phyloP scores from a whole-genome alignment of 2,888 invertebrate species.

The Pammene aurita region DNA sequence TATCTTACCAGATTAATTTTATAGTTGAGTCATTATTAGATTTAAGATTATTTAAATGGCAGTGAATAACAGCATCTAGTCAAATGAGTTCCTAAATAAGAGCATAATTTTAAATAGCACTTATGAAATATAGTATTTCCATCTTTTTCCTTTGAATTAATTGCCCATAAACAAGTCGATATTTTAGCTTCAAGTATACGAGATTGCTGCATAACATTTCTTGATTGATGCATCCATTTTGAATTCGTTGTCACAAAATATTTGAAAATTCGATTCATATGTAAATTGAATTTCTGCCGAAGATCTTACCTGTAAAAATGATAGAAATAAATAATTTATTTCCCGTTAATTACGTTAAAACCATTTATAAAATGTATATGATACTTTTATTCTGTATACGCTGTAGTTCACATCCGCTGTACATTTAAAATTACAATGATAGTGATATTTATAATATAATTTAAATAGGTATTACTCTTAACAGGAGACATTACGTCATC shows the following conservation, averaged over 20 bases:
- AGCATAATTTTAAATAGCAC: slow-evolving; percentile 12
- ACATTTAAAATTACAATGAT: slow-evolving; percentile 16
- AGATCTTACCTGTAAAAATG: not conserved
- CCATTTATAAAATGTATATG: no score
- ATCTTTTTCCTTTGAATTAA: not conserved
- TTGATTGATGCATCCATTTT: not conserved
- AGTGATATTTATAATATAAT: slow-evolving; percentile 7
- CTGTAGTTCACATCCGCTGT: slow-evolving; percentile 37
- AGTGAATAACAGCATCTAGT: slow-evolving; percentile 52
- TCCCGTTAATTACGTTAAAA: no score
- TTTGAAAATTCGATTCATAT: not conserved
- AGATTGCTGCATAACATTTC: not conserved
- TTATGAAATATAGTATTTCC: not conserved
- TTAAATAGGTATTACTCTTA: not conserved
- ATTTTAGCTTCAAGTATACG: not conserved
- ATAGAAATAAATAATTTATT: not conserved
- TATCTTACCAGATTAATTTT: slow-evolving; percentile 48
- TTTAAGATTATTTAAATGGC: slow-evolving; percentile 61
- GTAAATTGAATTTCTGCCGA: not conserved
- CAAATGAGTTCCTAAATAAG: slow-evolving; percentile 55
- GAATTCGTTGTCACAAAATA: slow-evolving; percentile 34
- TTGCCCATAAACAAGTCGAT: not conserved
- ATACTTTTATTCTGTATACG: not conserved
- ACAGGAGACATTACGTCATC: slow-evolving; percentile 12
- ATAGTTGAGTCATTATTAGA: slow-evolving; percentile 55